Percentiles rank a stretch among this genome's conserved stretches.
phyloP scores from a whole-genome alignment of 1,140 invertebrate species.

The Orussus abietinus region DNA sequence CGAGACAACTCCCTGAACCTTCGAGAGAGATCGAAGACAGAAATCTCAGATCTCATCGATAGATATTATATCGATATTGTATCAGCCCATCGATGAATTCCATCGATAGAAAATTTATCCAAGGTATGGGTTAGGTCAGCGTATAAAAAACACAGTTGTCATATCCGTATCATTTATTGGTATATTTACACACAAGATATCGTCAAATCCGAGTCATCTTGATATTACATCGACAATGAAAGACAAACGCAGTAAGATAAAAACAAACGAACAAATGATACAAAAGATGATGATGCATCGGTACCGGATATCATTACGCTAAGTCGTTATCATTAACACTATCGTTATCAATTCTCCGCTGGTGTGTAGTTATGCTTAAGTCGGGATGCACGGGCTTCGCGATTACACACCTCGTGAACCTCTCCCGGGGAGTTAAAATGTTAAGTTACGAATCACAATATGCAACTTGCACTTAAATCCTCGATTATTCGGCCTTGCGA shows the following conservation, averaged over 20 bases:
- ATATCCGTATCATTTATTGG: conserved; percentile 40
- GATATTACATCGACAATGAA: conserved; percentile 53
- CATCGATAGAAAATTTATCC: not conserved
- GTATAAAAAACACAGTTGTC: conserved; percentile 2
- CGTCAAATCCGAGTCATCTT: conserved; percentile 42
- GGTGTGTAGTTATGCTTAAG: conserved; percentile 31
- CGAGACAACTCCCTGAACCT: not conserved
- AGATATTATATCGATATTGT: not conserved
- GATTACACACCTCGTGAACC: conserved; percentile 29
- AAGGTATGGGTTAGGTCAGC: not conserved
- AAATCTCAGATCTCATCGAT: too few species aligned
- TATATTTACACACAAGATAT: conserved; percentile 49
- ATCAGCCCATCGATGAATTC: not conserved
- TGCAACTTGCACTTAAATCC: too few species aligned
- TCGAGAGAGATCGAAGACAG: not conserved
- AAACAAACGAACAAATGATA: conserved; percentile 54
- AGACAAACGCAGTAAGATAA: conserved; percentile 54
- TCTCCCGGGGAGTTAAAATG: not conserved
- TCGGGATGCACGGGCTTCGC: conserved; percentile 45
- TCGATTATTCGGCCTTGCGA: too few species aligned
- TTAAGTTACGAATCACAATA: conserved; percentile 34
- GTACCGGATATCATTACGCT: conserved; percentile 37
- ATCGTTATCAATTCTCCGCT: conserved; percentile 46
- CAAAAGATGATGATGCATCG: conserved; percentile 48
- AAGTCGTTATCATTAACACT: conserved; percentile 43